A percentile compares a stretch with the other conserved stretches of the same genome.
Evolutionary conservation across 2,888 invertebrate species (phyloP).

Genomic region (Spisula subtruncata): DNA sequence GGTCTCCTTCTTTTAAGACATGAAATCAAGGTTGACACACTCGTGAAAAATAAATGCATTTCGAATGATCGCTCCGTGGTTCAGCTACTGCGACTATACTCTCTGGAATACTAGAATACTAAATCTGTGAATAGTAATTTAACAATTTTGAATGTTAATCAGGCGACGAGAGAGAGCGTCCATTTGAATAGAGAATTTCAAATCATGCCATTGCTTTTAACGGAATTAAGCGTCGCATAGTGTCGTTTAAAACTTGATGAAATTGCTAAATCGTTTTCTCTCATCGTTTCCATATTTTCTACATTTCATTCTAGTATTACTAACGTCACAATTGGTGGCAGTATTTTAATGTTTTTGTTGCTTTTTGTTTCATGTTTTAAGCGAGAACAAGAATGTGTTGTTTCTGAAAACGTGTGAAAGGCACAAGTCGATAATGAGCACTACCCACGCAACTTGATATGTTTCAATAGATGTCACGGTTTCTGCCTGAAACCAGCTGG

Average conservation of each 20-base stretch:
- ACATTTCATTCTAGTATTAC: slow-evolving; percentile 27
- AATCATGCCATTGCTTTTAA: slow-evolving; percentile 49
- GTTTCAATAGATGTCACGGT: too few species aligned
- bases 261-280: slow-evolving; percentile 20
- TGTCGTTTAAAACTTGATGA: too few species aligned
- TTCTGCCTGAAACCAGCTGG: too few species aligned
- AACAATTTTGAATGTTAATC: slow-evolving; percentile 65
- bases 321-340: not conserved
- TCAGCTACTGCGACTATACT: slow-evolving; percentile 39
- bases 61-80: slow-evolving; percentile 58
- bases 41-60: slow-evolving; percentile 61
- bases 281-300: slow-evolving; percentile 49
- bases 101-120: too few species aligned
- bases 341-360: too few species aligned
- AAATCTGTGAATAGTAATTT: slow-evolving; percentile 67
- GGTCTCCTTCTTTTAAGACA: too few species aligned
- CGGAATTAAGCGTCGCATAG: slow-evolving; percentile 35
- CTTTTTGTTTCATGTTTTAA: too few species aligned
- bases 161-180: slow-evolving; percentile 34
- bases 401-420: too few species aligned
- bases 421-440: too few species aligned
- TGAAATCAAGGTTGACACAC: too few species aligned
- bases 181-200: slow-evolving; percentile 38
- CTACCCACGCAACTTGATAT: too few species aligned
- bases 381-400: too few species aligned